Evolutionary conservation across 1,140 invertebrate species (phyloP), one percentile per base, ranked within the genome.

Genomic region (Sesamia nonagrioides): DNA sequence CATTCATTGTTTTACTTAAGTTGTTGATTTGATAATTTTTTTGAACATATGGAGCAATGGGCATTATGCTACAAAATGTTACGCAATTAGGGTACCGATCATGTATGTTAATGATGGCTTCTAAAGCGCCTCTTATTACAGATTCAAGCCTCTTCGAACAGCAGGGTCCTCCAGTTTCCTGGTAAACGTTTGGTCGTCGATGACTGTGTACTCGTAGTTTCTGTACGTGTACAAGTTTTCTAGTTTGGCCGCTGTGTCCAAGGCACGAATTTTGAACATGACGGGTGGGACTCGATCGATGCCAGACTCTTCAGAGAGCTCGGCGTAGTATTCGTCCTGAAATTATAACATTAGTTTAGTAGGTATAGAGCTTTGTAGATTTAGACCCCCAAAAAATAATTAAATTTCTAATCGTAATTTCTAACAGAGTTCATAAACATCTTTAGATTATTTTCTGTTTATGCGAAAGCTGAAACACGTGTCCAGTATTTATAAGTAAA

Each of bases 211-310:
- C 0, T 82, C 79, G 69, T 94, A 95, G 42, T 94, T 87, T 68
- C 95, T 91, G 77, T 92, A 95, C 0, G 90, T 93, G 79, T 94
- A 94, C 0, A 95, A 82, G 68, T 94, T 91, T 13, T 90, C 87
- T 1, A 91, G 35, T 78, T 93, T 95, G 0, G 88, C 88, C 21
- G 89, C 66, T 0, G 86, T 92, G 52, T 95, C 92, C 1, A 54
- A 21, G 0, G 73, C 45, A 0, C 92, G 87, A 6, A 95, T 95
- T 66, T 92, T 94, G 74, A 88, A 92, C 82, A 95, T 89, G 0
- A 95, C 95, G 1, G 93, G 92, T 0, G 94, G 94, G 0, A 95
- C 91, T 61, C 91, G 73, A 0, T 85, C 86, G 60, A 94, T 93
- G 2, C 95, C 94, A 0, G 94, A 93, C 75, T 95, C 93, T 50